Conservation (phyloP, 1,140 invertebrate genomes). For the Araneus ventricosus region DNA sequence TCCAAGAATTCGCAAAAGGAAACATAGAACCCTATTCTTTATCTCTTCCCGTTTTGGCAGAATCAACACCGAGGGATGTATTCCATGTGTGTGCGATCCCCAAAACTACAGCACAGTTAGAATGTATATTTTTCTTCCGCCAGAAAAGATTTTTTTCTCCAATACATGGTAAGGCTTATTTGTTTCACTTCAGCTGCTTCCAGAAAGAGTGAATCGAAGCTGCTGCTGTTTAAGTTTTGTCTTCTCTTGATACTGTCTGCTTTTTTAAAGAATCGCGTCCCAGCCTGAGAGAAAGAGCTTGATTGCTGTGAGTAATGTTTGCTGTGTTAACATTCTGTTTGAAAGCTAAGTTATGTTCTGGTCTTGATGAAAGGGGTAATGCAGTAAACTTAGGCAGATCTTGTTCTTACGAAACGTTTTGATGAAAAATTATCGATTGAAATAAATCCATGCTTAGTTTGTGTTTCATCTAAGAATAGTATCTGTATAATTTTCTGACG, state of each 20-base stretch:
- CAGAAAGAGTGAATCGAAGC: not conserved
- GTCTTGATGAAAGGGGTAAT: not conserved
- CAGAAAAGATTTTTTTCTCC: not conserved
- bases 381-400: not conserved
- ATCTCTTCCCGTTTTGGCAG: not conserved
- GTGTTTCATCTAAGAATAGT: too few relatives aligned
- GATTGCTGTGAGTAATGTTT: not conserved
- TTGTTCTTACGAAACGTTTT: not conserved
- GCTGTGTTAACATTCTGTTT: not conserved
- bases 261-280: not conserved
- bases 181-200: not conserved
- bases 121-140: constrained; percentile 17
- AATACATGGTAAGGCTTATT: not conserved
- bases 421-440: too few relatives aligned
- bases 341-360: not conserved
- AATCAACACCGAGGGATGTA: constrained; percentile 28
- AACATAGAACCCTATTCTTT: not conserved
- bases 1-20: not conserved
- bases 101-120: not conserved
- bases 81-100: not conserved
- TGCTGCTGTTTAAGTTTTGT: constrained; percentile 8
- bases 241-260: not conserved
- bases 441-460: too few relatives aligned
- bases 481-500: too few relatives aligned
- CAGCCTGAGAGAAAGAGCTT: not conserved